phyloP scores from a whole-genome alignment of 2,113 vertebrate species.

The Oncorhynchus mykiss region DNA sequence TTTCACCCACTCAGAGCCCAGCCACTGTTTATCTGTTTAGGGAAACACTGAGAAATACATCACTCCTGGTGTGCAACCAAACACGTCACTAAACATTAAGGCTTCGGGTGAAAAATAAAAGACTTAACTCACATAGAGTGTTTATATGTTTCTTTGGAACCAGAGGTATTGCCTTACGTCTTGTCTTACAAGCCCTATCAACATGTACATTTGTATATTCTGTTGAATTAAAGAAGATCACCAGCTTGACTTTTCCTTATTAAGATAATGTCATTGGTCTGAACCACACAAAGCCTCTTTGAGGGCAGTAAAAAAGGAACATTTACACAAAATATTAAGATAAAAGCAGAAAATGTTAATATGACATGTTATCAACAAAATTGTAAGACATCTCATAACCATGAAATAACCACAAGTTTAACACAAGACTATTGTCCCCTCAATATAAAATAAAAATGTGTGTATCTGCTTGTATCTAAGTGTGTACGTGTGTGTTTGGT shows the following conservation, averaged over 20 bases:
- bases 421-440: conserved; percentile 57
- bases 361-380: conserved; percentile 57
- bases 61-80: conserved; percentile 33
- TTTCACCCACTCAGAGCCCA: conserved; percentile 34
- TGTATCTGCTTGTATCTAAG: conserved; percentile 34
- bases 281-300: conserved; percentile 47
- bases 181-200: neutral
- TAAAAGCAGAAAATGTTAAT: conserved; percentile 57
- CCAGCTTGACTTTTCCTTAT: conserved; percentile 29
- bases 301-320: conserved; percentile 45
- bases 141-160: conserved; percentile 1
- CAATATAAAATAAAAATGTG: conserved; percentile 20
- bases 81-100: conserved; percentile 27
- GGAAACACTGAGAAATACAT: conserved; percentile 52
- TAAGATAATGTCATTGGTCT: conserved; percentile 45
- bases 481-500: conserved; percentile 28
- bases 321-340: conserved; percentile 55
- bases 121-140: conserved; percentile 5
- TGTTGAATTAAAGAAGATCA: conserved; percentile 24
- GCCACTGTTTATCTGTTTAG: conserved; percentile 47
- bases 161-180: conserved; percentile 1
- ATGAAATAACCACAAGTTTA: conserved; percentile 74
- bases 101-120: neutral
- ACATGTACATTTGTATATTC: conserved; percentile 27
- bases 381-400: conserved; percentile 55